A percentile compares a stretch with the other conserved stretches of the same genome.
phyloP scores from a whole-genome alignment of 2,888 invertebrate species.

The Eristalis pertinax region DNA sequence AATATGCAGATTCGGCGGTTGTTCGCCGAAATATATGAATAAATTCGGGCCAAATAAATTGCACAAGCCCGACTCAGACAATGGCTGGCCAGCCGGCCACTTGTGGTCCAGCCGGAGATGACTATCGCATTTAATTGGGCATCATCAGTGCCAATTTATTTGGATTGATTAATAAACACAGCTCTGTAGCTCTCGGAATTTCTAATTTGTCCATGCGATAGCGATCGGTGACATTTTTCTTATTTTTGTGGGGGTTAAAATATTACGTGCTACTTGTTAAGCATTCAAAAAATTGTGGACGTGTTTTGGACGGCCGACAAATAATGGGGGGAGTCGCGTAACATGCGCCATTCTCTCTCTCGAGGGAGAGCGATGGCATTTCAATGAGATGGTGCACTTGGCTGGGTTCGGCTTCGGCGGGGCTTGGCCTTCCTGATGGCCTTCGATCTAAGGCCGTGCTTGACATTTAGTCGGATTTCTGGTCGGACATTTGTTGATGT shows the following conservation, averaged over 20 bases:
- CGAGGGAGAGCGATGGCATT: not conserved
- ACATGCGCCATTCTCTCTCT: constrained; percentile 25
- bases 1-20: constrained; percentile 56
- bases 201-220: constrained; percentile 65
- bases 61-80: constrained; percentile 18
- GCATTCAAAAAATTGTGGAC: constrained; percentile 15
- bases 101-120: constrained; percentile 20
- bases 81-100: constrained; percentile 13
- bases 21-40: not conserved
- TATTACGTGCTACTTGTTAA: constrained; percentile 32
- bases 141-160: constrained; percentile 64
- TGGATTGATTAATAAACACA: constrained; percentile 48
- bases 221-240: constrained; percentile 55
- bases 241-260: not conserved
- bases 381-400: not conserved
- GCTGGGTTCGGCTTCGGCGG: not conserved
- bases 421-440: not conserved
- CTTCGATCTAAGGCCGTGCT: not conserved
- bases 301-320: not conserved
- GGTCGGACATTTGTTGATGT: not conserved
- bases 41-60: constrained; percentile 24
- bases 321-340: constrained; percentile 10
- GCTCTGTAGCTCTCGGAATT: constrained; percentile 16
- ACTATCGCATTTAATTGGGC: constrained; percentile 58
- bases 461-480: not conserved